phyloP scores from a whole-genome alignment of 2,888 invertebrate species.

The Synanthedon tipuliformis region DNA sequence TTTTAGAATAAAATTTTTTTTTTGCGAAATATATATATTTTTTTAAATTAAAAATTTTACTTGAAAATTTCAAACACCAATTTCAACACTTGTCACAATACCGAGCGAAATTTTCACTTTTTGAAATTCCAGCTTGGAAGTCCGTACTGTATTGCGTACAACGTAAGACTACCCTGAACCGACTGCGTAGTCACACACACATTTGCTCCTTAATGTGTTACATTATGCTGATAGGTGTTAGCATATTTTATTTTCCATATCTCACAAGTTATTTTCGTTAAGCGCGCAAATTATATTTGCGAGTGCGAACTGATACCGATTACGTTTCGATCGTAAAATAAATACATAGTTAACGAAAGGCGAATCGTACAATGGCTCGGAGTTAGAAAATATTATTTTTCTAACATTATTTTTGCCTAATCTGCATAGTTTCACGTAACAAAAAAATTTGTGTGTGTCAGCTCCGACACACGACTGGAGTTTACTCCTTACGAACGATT shows the following conservation, averaged over 20 bases:
- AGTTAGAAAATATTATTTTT: too few species aligned
- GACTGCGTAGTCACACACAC: not conserved
- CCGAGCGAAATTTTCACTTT: not conserved
- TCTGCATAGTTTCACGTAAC: too few species aligned
- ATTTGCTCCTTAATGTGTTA: not conserved
- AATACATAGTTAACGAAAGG: too few species aligned
- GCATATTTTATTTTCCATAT: conserved; percentile 19
- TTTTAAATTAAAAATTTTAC: not conserved
- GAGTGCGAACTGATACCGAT: not conserved
- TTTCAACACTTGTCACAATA: not conserved
- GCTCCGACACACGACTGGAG: too few species aligned
- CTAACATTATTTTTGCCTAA: too few species aligned
- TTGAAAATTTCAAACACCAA: not conserved
- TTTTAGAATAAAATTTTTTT: not conserved
- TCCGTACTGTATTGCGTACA: not conserved
- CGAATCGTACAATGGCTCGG: too few species aligned
- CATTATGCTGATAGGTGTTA: not conserved
- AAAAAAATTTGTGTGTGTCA: too few species aligned
- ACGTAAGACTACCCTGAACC: not conserved
- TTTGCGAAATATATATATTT: too few species aligned
- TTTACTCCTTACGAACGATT: too few species aligned
- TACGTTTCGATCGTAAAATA: too few species aligned
- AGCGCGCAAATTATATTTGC: conserved; percentile 19
- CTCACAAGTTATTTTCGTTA: conserved; percentile 30
- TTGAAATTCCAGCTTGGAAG: not conserved